Evolutionary conservation across 1,140 invertebrate species (phyloP), one percentile per base, ranked within the genome.

Genomic region (Drosophila repletoides): DNA sequence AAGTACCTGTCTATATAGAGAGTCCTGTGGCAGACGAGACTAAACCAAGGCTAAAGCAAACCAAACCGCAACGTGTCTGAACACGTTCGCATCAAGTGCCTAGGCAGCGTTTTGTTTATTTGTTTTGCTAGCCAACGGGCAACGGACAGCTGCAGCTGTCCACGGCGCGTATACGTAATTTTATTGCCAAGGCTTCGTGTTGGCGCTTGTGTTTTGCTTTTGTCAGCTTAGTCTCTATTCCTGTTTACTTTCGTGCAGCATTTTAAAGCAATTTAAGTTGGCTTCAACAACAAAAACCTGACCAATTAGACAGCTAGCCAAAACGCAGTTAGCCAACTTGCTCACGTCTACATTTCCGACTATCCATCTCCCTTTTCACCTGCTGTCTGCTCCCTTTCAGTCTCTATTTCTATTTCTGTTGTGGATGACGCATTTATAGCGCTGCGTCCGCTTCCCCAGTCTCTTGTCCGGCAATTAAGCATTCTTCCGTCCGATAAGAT

Each of bases 401-500:
- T 24, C 43, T 53, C 22, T 46, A 3, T 24, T 17, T 49, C 4
- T 22, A 24, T 9, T 45, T 6, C 33, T 45, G 10, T 14, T 36
- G 5, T 38, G 34, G 46, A 79, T 84, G 79, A 84, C 79, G 80
- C 80, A 84, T 79, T 69, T 67, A 65, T 72, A 58, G 49, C 24
- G 48, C 24, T 40, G 52, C 40, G 43, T 43, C 15, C 24, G 34
- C 29, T 65, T 29, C 43, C 34, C 46, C 22, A 19, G 55, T 43
- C 36, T n/a, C n/a, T n/a, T 63, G 56, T 73, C 69, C 77, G 72
- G 79, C 53, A 65, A 65, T 71, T 64, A 64, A 63, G 38, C 60
- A 53, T 71, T 84, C 74, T 84, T 83, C 65, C 80, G 74, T 58
- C 49, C 69, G 79, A 84, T 84, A 86, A 84, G 79, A 84, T 84